Evolutionary conservation across 1,140 invertebrate species (phyloP), one percentile per base, ranked within the genome.

Genomic region (Ylistrum balloti): DNA sequence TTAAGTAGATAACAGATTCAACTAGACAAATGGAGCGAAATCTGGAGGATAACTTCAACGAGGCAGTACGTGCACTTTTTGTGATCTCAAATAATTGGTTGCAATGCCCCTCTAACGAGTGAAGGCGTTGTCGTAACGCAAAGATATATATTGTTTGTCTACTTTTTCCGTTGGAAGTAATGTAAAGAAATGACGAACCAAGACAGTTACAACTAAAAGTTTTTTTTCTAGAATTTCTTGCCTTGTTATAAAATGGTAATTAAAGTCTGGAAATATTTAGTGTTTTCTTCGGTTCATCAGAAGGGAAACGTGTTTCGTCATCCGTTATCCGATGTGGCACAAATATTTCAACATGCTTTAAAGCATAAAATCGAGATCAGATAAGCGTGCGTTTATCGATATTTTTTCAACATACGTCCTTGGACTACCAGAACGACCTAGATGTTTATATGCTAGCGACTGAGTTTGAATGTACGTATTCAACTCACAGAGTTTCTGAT

Each of bases 11-110:
- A 74, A 28, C n/a, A 2, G 22, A 74, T 74, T 74, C 22, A 74
- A 74, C 56, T 7, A 74, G n/a, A n/a, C 15, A 74, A 45, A 74
- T n/a, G 56, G 56, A n/a, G 22, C 22, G 3, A 74, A 17, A n/a
- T 74, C 56, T 74, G 56, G 56, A 74, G 9, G 28, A 74, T 74
- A 28, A 28, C n/a, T 17, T 74, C 22, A 1, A 74, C 5, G 22
- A 74, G 56, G 56, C n/a, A 74, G 17, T 74, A 74, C 9, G 5
- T 74, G 56, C 56, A 74, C 56, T 74, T 74, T 74, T 74, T 74
- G 56, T 28, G 56, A 74, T 74, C 17, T 28, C 9, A 28, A 74
- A 28, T 74, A 28, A 74, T 74, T n/a, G 22, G 22, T 17, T 74
- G 56, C n/a, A 28, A 74, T 74, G 22, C 3, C 5, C 0, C 9